Base-by-base conservation (phyloP, 2,888 invertebrate species). In the Terebella lapidaria region DNA sequence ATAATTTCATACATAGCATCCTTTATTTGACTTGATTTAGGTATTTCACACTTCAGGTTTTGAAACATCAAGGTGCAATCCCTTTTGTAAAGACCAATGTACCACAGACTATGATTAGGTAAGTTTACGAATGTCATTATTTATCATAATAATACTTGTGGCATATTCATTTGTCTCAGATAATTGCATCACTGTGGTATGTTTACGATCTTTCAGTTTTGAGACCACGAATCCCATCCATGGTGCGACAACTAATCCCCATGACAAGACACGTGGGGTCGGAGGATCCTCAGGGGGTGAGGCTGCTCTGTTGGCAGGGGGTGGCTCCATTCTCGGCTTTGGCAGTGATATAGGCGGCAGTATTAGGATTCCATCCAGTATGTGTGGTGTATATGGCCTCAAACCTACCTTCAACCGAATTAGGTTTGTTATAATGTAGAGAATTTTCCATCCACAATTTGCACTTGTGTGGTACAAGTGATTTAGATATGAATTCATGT, bases 311-410 rank as follows among this genome's bases (percentile, higher is more conserved):
- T 72, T 84, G 30, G 80, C 77, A 1, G 72, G 72, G 2, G 78
- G 80, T 15, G 84, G 81, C 0, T 80, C 81, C 2, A 64, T 81
- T 1, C 65, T 84, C 18, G 83, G 63, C 10, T 46, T 63, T n/a
- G 82, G 82, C 1, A 75, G 76, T 24, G 83, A 84, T 62, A 74
- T 83, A 25, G 83, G 81, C 2, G 84, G 84, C 46, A 82, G 82
- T 58, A 75, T 83, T 25, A 72, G 84, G 15, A 78, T 82, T 45
- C 84, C 84, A 0, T 75, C 81, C n/a, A 72, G 77, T 61, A 78
- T 82, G 68, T 82, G 82, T 72, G 84, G 84, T 0, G 73, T 79
- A 26, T 78, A 72, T 57, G 79, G 81, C 3, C 65, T 84, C 10
- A 84, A 83, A 65, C 79, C 82, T 2, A 81, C 82, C 2, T 25